Evolutionary conservation across 2,113 vertebrate genomes (phyloP).

Genomic region (Protobothrops flavoviridis): DNA sequence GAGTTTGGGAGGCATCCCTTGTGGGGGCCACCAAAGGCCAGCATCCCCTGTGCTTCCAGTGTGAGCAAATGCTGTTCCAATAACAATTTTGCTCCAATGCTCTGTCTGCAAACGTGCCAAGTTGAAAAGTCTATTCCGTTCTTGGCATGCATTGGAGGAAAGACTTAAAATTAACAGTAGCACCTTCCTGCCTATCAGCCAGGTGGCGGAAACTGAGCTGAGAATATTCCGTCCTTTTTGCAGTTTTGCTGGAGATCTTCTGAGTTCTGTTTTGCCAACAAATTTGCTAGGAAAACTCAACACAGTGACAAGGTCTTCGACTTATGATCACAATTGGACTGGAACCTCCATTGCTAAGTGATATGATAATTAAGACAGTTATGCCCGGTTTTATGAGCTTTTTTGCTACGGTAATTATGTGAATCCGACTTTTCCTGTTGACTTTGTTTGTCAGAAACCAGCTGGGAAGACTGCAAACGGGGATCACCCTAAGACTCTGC

Average conservation of each 20-base stretch:
- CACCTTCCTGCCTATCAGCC: neutral
- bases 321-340: no score
- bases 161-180: neutral
- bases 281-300: neutral
- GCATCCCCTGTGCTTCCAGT: neutral
- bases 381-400: no score
- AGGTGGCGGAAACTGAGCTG: neutral
- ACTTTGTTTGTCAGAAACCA: no score
- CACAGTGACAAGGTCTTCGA: neutral
- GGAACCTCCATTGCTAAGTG: no score
- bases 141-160: neutral
- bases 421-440: no score
- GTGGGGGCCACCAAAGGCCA: neutral
- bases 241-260: neutral
- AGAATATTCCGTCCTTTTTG: neutral
- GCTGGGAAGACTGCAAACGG: no score
- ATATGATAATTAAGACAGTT: no score
- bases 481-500: no score
- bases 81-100: neutral
- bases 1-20: neutral
- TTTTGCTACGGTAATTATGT: no score
- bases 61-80: neutral
- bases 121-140: neutral
- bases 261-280: neutral
- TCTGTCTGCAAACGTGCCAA: neutral